Evolutionary conservation across 2,113 vertebrate genomes (phyloP).

Genomic region (Oreochromis spilurus): DNA sequence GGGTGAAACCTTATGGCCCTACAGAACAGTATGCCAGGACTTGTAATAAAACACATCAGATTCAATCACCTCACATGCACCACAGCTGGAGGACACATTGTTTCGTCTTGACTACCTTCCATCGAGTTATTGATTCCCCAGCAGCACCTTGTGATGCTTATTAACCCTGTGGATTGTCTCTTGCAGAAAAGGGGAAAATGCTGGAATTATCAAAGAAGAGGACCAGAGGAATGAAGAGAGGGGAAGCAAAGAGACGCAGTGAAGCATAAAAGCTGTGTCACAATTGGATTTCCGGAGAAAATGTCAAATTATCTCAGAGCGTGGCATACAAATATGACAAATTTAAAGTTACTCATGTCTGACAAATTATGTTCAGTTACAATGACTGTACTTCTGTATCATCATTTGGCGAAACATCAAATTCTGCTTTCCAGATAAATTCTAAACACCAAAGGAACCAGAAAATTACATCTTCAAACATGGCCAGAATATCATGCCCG

Average conservation of each 20-base stretch:
- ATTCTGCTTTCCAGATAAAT: neutral
- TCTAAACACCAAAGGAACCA: neutral
- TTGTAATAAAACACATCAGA: constrained; percentile 46
- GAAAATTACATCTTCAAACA: constrained; percentile 11
- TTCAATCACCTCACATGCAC: constrained; percentile 45
- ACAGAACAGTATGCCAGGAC: neutral
- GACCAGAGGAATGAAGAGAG: neutral
- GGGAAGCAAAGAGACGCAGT: neutral
- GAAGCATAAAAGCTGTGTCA: neutral
- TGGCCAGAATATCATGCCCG: neutral
- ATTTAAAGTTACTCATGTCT: neutral
- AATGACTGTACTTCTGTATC: neutral
- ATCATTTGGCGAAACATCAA: neutral
- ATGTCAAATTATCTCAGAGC: neutral
- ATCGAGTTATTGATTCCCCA: constrained; percentile 41
- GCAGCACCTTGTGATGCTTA: constrained; percentile 4
- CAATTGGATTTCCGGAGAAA: neutral
- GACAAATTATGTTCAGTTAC: neutral
- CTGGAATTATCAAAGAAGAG: neutral
- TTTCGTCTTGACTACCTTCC: constrained; percentile 17
- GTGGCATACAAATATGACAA: neutral
- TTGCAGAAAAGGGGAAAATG: neutral
- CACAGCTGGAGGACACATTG: constrained; percentile 15
- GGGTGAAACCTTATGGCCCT: neutral
- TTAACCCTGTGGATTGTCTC: constrained; percentile 36